Conservation (phyloP, 2,888 invertebrate genomes). For the Suillia variegata region DNA sequence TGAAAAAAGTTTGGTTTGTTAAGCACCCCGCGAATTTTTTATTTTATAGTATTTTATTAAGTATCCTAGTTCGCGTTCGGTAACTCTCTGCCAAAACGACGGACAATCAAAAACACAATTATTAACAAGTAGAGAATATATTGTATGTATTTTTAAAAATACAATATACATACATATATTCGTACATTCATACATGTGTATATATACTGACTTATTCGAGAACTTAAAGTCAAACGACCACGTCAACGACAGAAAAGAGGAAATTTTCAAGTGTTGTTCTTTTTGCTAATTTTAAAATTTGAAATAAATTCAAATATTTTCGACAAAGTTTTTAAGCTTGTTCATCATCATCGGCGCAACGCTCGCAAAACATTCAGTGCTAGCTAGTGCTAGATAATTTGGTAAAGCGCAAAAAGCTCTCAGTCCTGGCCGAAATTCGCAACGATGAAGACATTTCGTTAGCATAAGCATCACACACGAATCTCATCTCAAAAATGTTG, state of each 20-base stretch:
- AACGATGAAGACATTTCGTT: conserved; percentile 52
- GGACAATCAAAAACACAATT: conserved; percentile 22
- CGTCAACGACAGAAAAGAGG: conserved; percentile 9
- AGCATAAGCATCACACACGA: too few relatives aligned
- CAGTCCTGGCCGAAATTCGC: conserved; percentile 59
- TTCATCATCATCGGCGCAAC: too few relatives aligned
- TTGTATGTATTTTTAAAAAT: not conserved
- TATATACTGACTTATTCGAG: not conserved
- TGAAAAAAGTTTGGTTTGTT: too few relatives aligned
- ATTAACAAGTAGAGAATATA: conserved; percentile 23
- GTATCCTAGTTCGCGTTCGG: too few relatives aligned
- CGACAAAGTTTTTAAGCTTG: too few relatives aligned
- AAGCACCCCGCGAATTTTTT: too few relatives aligned
- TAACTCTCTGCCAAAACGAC: conserved; percentile 10
- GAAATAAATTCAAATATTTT: conserved; percentile 33
- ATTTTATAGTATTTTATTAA: too few relatives aligned
- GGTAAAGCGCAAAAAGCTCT: conserved; percentile 42
- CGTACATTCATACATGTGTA: conserved; percentile 1
- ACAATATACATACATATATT: conserved; percentile 13
- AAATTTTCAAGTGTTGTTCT: conserved; percentile 24
- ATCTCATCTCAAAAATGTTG: too few relatives aligned
- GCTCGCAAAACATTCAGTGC: not conserved
- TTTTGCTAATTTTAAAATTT: conserved; percentile 52
- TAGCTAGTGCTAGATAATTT: not conserved
- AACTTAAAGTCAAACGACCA: not conserved